A percentile compares a stretch with the other conserved stretches of the same genome.
Evolutionary conservation across 2,113 vertebrate genomes (phyloP).

Genomic region (Atractosteus spatula): DNA sequence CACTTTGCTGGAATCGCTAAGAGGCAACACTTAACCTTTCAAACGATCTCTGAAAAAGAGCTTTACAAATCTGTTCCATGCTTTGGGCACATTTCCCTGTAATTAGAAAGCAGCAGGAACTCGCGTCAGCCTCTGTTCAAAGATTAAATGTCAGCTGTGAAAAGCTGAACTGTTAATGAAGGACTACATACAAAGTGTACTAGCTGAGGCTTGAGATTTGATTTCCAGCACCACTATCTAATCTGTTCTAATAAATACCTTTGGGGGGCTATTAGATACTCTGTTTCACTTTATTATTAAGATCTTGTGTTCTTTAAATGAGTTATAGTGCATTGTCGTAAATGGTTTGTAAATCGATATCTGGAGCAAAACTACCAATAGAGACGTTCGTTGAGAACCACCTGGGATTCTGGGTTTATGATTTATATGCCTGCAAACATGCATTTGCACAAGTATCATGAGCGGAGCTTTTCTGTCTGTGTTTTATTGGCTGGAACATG

Average conservation of each 20-base stretch:
- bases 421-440: background rate
- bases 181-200: constrained; percentile 29
- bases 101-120: constrained; percentile 22
- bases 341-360: background rate
- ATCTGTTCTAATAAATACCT: constrained; percentile 21
- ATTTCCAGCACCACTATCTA: constrained; percentile 11
- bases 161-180: constrained; percentile 32
- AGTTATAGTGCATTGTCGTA: background rate
- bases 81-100: constrained; percentile 5
- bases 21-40: constrained; percentile 2
- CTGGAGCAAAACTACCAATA: background rate
- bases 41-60: background rate
- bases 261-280: background rate
- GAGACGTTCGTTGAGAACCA: background rate
- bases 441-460: background rate
- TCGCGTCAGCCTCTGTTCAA: constrained; percentile 11
- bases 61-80: background rate
- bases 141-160: constrained; percentile 30
- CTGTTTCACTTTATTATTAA: background rate
- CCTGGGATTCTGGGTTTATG: background rate
- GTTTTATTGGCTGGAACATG: background rate
- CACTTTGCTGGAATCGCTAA: background rate
- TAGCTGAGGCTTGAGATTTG: constrained; percentile 25
- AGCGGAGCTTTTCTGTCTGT: background rate
- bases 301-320: background rate